phyloP scores from a whole-genome alignment of 2,113 vertebrate genomes.

The Pachypanchax playfairii region DNA sequence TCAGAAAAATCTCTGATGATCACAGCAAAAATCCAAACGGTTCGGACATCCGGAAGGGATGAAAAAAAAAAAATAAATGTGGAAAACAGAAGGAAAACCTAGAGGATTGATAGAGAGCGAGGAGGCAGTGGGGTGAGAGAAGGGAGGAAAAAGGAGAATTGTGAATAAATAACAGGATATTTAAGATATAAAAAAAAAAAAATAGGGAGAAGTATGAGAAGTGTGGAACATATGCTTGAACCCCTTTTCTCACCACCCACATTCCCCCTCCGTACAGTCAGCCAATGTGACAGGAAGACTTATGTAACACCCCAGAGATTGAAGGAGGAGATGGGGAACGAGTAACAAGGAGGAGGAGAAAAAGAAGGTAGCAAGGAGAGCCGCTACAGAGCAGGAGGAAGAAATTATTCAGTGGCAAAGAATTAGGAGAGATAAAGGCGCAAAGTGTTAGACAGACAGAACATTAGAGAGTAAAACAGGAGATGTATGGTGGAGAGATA shows the following conservation, averaged over 20 bases:
- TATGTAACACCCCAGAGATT: slow-evolving; percentile 76
- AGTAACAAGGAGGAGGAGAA: slow-evolving; percentile 65
- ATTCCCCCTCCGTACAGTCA: slow-evolving; percentile 68
- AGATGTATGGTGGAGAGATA: slow-evolving; percentile 40
- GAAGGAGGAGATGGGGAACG: slow-evolving; percentile 72
- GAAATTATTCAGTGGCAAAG: slow-evolving; percentile 36
- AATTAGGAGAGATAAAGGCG: slow-evolving; percentile 36
- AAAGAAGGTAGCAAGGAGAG: slow-evolving; percentile 56
- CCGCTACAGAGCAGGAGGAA: slow-evolving; percentile 46
- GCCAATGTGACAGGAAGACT: slow-evolving; percentile 75
- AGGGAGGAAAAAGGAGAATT: not conserved
- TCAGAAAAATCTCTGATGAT: slow-evolving; percentile 37
- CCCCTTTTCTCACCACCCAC: slow-evolving; percentile 10
- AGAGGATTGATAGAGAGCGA: slow-evolving; percentile 14
- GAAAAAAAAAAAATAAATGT: not conserved
- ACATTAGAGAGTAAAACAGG: slow-evolving; percentile 54
- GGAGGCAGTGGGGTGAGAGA: not conserved
- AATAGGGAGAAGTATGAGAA: slow-evolving; percentile 35
- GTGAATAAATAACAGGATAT: slow-evolving; percentile 13
- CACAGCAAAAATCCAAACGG: slow-evolving; percentile 31
- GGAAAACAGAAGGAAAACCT: slow-evolving; percentile 9
- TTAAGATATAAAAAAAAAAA: slow-evolving; percentile 24
- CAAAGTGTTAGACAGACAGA: slow-evolving; percentile 46
- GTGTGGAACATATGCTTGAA: slow-evolving; percentile 49
- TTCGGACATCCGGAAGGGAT: slow-evolving; percentile 9